Percentiles rank a stretch among this genome's conserved stretches.
phyloP scores from a whole-genome alignment of 2,113 vertebrate species.

The Oreocharis arfaki region DNA sequence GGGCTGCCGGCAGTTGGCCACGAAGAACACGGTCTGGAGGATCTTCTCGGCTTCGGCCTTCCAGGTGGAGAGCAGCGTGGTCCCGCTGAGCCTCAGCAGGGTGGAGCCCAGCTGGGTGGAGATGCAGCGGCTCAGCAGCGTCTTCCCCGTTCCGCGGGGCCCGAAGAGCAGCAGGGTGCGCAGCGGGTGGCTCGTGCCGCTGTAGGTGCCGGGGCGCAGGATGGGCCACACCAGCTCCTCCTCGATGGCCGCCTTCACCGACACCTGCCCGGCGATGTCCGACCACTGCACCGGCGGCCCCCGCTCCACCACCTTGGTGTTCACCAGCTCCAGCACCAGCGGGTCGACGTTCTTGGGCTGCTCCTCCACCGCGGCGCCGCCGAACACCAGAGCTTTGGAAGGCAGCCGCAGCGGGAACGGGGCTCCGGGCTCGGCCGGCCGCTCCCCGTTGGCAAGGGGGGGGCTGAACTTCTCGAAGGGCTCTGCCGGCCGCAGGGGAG shows the following conservation, averaged over 20 bases:
- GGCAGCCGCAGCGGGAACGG: constrained; percentile 29
- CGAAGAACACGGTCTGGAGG: constrained; percentile 83
- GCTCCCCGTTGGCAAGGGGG: constrained; percentile 77
- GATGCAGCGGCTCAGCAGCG: constrained; percentile 84
- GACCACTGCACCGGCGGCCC: constrained; percentile 86
- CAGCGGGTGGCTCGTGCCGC: constrained; percentile 66
- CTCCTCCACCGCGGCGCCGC: constrained; percentile 68
- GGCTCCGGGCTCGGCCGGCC: not conserved
- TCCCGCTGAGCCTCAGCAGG: constrained; percentile 81
- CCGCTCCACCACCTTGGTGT: constrained; percentile 85
- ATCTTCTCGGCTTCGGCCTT: constrained; percentile 87
- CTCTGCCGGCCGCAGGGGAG: constrained; percentile 35
- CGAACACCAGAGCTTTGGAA: constrained; percentile 62
- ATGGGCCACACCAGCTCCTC: constrained; percentile 94
- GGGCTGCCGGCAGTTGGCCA: constrained; percentile 82
- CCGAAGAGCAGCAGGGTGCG: constrained; percentile 91
- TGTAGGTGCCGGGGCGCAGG: constrained; percentile 74
- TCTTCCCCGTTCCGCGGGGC: constrained; percentile 86
- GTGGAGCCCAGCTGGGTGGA: constrained; percentile 90
- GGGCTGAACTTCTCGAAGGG: constrained; percentile 82
- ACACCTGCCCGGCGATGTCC: constrained; percentile 84
- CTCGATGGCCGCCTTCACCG: constrained; percentile 87
- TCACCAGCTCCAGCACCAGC: constrained; percentile 82
- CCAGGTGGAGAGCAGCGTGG: constrained; percentile 81
- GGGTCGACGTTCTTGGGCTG: constrained; percentile 80